Base-by-base conservation (phyloP, 2,888 invertebrate genomes). In the Coelinius sp. region DNA sequence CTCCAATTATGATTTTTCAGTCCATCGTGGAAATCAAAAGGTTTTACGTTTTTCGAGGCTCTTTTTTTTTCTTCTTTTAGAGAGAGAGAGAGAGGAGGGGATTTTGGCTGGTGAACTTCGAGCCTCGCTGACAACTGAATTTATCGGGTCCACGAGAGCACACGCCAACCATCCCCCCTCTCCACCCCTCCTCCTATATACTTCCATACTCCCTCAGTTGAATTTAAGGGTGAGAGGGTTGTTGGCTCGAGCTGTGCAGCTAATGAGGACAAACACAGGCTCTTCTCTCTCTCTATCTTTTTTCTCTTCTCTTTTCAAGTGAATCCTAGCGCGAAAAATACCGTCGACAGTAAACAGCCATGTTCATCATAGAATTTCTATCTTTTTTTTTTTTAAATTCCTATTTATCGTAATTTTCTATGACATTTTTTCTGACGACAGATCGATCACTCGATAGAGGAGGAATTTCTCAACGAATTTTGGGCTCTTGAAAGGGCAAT, bases 221-320 rank as follows among this genome's bases (percentile, higher is more conserved):
- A 22, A 14, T 35, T 59, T 59, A 22, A 59, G 59, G 64, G 49
- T 72, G 73, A 72, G 69, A 44, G 75, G 75, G 76, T 78, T 78
- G 80, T 78, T 78, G 78, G 79, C 77, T 78, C 77, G 75, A 74
- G 79, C 75, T 78, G 77, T 72, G 75, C 76, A 77, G 80, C 79
- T 80, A 81, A 79, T 80, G 78, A 79, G 80, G 78, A 80, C 80
- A 79, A 81, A 81, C 78, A 81, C 73, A 72, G 72, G 73, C 77
- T 49, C 71, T 75, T 75, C 41, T 41, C 20, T 46, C 59, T 62
- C 72, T 41, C 70, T 68, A 17, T 20, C 49, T 67, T 41, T 52
- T 69, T 66, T 53, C 69, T 70, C 70, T 73, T 68, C 75, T 71
- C 73, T 65, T 70, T 72, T 68, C 66, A 70, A 59, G 59, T 59